A percentile compares a stretch with the other conserved stretches of the same genome.
Evolutionary conservation across 2,888 invertebrate species (phyloP).

Genomic region (Idaea dimidiata): DNA sequence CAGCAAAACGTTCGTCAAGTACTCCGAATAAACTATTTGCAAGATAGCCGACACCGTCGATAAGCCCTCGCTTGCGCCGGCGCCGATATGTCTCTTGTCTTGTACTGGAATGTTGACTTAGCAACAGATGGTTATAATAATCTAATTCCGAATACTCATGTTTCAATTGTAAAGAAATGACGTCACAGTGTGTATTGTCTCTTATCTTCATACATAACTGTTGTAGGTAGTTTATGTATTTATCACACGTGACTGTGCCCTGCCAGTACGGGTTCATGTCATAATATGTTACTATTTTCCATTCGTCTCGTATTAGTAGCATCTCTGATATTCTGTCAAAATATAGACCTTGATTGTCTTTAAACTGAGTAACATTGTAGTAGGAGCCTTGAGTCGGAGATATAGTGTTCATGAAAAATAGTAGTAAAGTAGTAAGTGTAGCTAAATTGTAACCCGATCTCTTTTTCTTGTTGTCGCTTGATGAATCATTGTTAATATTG

Average conservation of each 20-base stretch:
- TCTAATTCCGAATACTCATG: background rate
- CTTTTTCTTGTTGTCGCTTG: no score
- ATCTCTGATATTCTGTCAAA: no score
- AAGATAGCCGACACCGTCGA: conserved; percentile 7
- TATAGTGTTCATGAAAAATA: no score
- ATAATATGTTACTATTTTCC: no score
- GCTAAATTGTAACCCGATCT: no score
- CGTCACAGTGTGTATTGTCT: background rate
- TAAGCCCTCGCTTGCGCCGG: background rate
- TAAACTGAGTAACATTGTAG: no score
- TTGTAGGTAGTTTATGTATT: background rate
- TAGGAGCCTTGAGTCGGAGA: no score
- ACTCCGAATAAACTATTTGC: conserved; percentile 9
- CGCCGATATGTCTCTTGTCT: no score
- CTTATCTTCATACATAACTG: background rate
- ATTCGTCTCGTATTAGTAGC: no score
- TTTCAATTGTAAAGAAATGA: background rate
- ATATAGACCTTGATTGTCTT: no score
- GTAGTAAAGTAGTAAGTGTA: no score
- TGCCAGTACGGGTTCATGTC: background rate
- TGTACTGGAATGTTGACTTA: background rate
- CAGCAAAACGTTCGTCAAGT: background rate
- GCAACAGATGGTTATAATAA: background rate
- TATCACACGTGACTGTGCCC: background rate
- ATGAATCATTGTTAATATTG: no score